Evolutionary conservation across 2,113 vertebrate genomes (phyloP), one percentile per base, ranked within the genome.

Genomic region (Nasalis larvatus): DNA sequence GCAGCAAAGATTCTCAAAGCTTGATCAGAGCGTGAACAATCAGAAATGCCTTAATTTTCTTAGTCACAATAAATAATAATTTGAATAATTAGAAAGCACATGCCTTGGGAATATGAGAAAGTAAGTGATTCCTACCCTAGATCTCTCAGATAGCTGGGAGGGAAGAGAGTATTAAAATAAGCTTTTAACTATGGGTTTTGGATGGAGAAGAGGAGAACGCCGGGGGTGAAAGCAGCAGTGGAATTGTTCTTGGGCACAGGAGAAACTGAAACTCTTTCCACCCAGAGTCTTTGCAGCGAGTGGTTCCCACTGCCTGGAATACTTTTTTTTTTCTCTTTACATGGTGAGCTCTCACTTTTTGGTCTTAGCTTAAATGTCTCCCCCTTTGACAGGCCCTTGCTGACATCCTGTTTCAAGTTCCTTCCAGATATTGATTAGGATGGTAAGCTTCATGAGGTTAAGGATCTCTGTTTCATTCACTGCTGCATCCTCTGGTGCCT

Each of bases 171-270:
- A 5, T 6, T 56, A 49, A 76, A 40, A 47, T 18, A 10, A 18
- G 21, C 23, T 23, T 20, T 3, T 4, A 35, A 21, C 58, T 3
- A 5, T 10, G 42, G 66, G 11, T 20, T 54, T 87, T 27, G 85
- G 81, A n/a, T 23, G 4, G 8, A 42, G 42, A 78, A 14, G 35
- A 35, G 32, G 30, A 23, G 35, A 42, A 23, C 8, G 37, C 32
- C 16, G 4, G 0, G 0, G 66, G 35, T 27, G 30, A 20, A 1
- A 11, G 21, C 30, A 4, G 25, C 21, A 1, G 2, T 2, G 82
- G 66, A 45, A 86, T 73, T 23, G 14, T 32, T 30, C 76, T 12
- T 27, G 20, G 25, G 30, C 0, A 10, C 25, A 47, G 20, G 58
- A n/a, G 8, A 20, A 47, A 32, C 60, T 83, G 30, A 78, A 40